phyloP scores from a whole-genome alignment of 2,888 invertebrate genomes.

The Latrodectus elegans region DNA sequence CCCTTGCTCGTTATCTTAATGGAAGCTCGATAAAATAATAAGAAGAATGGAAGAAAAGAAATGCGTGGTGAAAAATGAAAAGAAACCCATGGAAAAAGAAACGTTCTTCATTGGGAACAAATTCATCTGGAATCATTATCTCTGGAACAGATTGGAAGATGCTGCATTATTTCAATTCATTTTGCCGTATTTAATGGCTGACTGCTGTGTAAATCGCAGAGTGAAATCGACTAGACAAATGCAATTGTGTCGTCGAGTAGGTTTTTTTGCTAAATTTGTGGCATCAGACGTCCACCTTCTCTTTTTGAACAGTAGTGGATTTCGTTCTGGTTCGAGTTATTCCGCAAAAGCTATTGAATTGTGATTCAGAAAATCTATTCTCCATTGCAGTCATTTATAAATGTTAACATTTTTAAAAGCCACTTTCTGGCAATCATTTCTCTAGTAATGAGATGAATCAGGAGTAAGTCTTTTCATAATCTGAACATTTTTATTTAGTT shows the following conservation, averaged over 20 bases:
- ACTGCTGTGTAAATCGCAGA: constrained; percentile 13
- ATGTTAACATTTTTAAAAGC: background rate
- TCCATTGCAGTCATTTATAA: background rate
- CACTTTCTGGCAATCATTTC: background rate
- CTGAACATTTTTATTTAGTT: background rate
- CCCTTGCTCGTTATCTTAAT: constrained; percentile 59
- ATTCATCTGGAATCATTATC: constrained; percentile 66
- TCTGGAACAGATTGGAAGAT: constrained; percentile 52
- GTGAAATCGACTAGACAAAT: constrained; percentile 36
- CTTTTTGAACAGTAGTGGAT: background rate
- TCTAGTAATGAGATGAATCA: background rate
- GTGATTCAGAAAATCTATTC: background rate
- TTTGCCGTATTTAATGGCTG: constrained; percentile 37
- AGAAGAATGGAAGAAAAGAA: constrained; percentile 2
- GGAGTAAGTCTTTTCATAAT: background rate
- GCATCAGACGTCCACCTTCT: background rate
- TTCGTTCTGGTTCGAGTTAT: background rate
- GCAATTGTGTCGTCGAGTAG: background rate
- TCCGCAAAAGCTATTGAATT: background rate
- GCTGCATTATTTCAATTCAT: constrained; percentile 53
- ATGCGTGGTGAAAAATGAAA: constrained; percentile 17
- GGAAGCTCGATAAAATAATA: constrained; percentile 37
- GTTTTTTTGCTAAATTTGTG: background rate
- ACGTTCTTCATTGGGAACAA: constrained; percentile 45
- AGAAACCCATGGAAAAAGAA: constrained; percentile 20